phyloP scores from a whole-genome alignment of 2,888 invertebrate species.

The Acleris holmiana region DNA sequence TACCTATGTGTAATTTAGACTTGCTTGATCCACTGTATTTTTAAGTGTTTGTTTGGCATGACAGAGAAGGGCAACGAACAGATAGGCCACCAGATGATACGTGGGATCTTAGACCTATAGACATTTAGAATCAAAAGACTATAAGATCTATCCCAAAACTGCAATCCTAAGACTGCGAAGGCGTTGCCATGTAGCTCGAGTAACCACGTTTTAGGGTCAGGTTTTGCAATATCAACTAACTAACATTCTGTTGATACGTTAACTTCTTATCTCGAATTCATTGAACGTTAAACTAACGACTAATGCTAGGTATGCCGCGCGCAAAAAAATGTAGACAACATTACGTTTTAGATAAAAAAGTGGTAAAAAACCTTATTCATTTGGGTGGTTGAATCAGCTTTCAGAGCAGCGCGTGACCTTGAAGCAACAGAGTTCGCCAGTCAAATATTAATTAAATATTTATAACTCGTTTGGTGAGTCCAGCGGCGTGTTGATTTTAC shows the following conservation, averaged over 20 bases:
- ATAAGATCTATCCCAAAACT: no score
- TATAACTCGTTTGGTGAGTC: constrained; percentile 74
- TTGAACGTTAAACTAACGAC: constrained; percentile 21
- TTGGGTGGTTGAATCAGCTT: constrained; percentile 52
- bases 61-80: no score
- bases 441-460: constrained; percentile 79
- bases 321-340: constrained; percentile 31
- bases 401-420: constrained; percentile 58
- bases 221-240: neutral
- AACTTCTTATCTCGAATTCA: constrained; percentile 27
- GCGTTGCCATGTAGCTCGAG: no score
- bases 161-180: no score
- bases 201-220: neutral
- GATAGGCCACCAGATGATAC: no score
- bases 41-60: no score
- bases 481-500: constrained; percentile 61
- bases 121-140: no score
- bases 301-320: constrained; percentile 20
- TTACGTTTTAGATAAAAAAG: constrained; percentile 22
- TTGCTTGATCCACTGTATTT: no score
- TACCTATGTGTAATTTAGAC: no score
- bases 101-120: no score
- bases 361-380: constrained; percentile 35
- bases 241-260: constrained; percentile 15
- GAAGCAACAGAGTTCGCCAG: constrained; percentile 69